Evolutionary conservation across 2,888 invertebrate species (phyloP).

Genomic region (Notocelia uddmanniana): DNA sequence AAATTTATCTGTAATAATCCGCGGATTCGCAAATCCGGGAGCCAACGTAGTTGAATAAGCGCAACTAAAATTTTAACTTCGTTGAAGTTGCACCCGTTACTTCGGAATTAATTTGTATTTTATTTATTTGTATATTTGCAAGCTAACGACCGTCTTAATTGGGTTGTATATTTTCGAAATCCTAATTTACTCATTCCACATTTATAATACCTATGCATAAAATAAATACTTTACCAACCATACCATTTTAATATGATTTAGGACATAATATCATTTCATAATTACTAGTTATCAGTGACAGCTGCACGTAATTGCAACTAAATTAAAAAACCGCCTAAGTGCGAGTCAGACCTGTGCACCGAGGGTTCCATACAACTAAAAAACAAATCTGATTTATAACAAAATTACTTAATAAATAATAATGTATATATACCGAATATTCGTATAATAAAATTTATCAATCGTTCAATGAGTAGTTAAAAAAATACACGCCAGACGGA

Average conservation of each 20-base stretch:
- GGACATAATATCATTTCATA: neutral
- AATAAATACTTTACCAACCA: neutral
- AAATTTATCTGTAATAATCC: neutral
- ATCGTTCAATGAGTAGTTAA: no score
- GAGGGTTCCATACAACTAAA: no score
- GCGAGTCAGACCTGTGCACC: no score
- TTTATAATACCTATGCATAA: neutral
- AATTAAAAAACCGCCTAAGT: neutral
- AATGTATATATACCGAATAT: no score
- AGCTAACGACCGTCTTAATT: conserved; percentile 8
- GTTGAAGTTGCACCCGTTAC: neutral
- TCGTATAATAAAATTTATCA: no score
- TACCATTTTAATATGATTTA: neutral
- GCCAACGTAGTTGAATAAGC: no score
- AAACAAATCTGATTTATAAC: no score
- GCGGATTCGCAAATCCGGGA: no score
- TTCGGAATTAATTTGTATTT: neutral
- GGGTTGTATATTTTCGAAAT: conserved; percentile 1
- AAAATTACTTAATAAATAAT: no score
- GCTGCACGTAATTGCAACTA: neutral
- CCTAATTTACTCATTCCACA: neutral
- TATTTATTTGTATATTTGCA: neutral
- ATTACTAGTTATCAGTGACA: neutral
- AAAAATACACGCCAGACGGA: no score
- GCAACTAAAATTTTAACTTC: neutral